Conservation (phyloP, 2,888 invertebrate genomes). For the Ichneumon xanthorius region DNA sequence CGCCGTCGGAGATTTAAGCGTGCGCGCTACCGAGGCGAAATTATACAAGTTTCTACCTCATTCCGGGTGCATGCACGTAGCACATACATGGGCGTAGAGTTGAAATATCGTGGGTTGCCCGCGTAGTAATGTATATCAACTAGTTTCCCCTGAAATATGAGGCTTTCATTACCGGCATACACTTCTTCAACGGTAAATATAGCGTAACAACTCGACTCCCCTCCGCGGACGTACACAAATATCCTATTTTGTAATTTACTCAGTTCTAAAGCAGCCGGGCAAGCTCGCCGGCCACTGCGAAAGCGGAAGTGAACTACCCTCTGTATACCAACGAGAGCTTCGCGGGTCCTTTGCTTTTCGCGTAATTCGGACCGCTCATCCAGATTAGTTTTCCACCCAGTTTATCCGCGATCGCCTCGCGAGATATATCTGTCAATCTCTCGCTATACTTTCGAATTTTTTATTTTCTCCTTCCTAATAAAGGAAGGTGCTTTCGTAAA, state of each 20-base stretch:
- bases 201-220: constrained; percentile 36
- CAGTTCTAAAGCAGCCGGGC: constrained; percentile 42
- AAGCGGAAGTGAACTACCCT: neutral
- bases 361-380: constrained; percentile 23
- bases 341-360: constrained; percentile 1
- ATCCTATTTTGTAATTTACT: constrained; percentile 61
- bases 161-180: constrained; percentile 59
- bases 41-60: constrained; percentile 41
- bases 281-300: neutral
- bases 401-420: constrained; percentile 42
- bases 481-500: too few species aligned
- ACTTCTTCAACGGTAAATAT: constrained; percentile 56
- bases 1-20: constrained; percentile 12
- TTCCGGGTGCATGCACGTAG: constrained; percentile 27
- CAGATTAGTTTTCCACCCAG: constrained; percentile 26
- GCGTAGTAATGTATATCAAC: constrained; percentile 46
- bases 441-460: neutral
- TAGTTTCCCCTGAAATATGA: constrained; percentile 58
- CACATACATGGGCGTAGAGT: constrained; percentile 13
- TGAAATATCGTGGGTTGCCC: constrained; percentile 41
- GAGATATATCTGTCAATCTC: neutral
- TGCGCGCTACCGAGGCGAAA: constrained; percentile 4
- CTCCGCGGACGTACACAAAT: constrained; percentile 32
- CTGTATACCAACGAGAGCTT: neutral
- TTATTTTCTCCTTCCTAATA: neutral